Evolutionary conservation across 2,888 invertebrate species (phyloP).

Genomic region (Conomelus anceps): DNA sequence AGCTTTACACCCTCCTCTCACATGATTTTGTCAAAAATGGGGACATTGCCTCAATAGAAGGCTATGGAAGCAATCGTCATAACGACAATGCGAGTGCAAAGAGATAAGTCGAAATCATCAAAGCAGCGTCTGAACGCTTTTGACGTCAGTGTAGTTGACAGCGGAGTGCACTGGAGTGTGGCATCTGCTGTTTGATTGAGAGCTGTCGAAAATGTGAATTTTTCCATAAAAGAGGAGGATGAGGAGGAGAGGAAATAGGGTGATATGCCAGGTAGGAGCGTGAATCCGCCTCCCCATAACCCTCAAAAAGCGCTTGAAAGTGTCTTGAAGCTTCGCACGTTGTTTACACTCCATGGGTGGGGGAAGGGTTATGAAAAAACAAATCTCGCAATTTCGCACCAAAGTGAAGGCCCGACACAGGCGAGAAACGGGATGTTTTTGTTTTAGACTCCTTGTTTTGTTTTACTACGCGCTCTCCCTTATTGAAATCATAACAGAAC

Average conservation of each 20-base stretch:
- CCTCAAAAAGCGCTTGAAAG: neutral
- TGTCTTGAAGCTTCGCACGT: neutral
- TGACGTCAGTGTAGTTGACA: neutral
- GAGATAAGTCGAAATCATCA: neutral
- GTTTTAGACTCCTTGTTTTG: neutral
- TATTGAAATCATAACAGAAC: neutral
- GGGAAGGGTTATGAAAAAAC: neutral
- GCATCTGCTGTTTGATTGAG: neutral
- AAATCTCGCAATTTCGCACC: neutral
- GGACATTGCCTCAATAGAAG: neutral
- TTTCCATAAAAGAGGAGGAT: neutral
- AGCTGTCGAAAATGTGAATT: neutral
- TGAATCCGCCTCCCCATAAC: neutral
- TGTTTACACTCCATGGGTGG: neutral
- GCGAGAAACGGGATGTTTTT: neutral
- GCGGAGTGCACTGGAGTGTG: too few relatives aligned
- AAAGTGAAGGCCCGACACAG: too few relatives aligned
- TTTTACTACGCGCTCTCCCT: neutral
- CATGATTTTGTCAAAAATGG: neutral
- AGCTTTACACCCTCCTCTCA: neutral
- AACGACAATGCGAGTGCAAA: neutral
- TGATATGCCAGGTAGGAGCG: neutral
- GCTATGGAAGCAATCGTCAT: neutral
- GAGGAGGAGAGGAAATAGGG: neutral
- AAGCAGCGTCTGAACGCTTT: neutral